phyloP scores from a whole-genome alignment of 2,888 invertebrate species.

The Lamproptera curius region DNA sequence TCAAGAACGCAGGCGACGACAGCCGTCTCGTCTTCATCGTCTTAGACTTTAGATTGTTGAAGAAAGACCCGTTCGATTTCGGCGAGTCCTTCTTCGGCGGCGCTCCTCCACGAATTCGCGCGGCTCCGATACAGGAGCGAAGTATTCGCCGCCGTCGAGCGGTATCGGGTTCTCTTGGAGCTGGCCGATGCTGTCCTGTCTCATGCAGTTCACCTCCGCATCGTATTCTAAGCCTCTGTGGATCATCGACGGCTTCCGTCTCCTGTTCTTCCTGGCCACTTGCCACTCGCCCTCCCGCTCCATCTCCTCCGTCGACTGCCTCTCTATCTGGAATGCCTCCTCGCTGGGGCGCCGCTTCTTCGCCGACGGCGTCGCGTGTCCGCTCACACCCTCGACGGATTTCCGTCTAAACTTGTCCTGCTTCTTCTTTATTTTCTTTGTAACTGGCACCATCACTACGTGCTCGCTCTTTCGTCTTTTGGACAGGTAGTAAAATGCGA shows the following conservation, averaged over 20 bases:
- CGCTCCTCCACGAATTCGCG: constrained; percentile 52
- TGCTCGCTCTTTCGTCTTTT: constrained; percentile 56
- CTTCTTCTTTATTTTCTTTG: constrained; percentile 54
- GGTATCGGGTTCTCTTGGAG: constrained; percentile 72
- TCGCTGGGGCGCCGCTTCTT: constrained; percentile 86
- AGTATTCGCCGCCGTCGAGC: constrained; percentile 77
- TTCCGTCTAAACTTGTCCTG: constrained; percentile 75
- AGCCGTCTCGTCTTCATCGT: constrained; percentile 73
- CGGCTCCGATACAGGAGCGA: constrained; percentile 67
- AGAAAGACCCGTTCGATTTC: constrained; percentile 70
- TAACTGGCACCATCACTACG: constrained; percentile 42
- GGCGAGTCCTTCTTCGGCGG: constrained; percentile 47
- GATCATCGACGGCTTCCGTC: constrained; percentile 65
- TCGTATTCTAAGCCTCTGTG: constrained; percentile 62
- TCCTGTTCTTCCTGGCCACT: constrained; percentile 65
- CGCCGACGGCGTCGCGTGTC: constrained; percentile 71
- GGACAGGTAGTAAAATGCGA: constrained; percentile 72
- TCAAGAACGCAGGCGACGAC: constrained; percentile 79
- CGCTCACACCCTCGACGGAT: constrained; percentile 81
- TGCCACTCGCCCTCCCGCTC: constrained; percentile 74
- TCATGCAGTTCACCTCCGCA: constrained; percentile 22
- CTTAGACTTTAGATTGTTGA: constrained; percentile 66
- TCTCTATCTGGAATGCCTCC: constrained; percentile 80
- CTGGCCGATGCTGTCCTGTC: constrained; percentile 55
- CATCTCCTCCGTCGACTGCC: constrained; percentile 78